Evolutionary conservation across 2,888 invertebrate genomes (phyloP).

Genomic region (Aricia artaxerxes): DNA sequence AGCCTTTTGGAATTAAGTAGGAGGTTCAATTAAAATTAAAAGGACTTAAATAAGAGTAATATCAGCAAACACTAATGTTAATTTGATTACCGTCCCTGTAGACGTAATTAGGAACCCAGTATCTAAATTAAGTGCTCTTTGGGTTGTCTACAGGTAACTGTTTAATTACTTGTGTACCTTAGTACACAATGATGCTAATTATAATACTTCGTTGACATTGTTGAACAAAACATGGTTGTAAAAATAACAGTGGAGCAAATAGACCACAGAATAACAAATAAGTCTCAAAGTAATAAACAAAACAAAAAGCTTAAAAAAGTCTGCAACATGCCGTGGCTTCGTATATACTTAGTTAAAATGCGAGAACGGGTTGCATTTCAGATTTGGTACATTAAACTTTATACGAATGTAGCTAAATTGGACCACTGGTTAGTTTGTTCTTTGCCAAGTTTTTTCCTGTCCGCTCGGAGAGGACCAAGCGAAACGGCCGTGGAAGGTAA

Average conservation of each 20-base stretch:
- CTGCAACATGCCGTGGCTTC: conserved; percentile 39
- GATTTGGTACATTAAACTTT: conserved; percentile 78
- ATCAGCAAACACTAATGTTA: background rate
- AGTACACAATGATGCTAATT: background rate
- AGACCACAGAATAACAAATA: conserved; percentile 35
- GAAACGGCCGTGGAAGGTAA: conserved; percentile 71
- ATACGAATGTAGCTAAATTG: conserved; percentile 75
- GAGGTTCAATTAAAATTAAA: background rate
- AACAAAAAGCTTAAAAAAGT: conserved; percentile 41
- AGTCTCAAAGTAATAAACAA: conserved; percentile 40
- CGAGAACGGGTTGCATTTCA: conserved; percentile 65
- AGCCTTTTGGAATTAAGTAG: background rate
- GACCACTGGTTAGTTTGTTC: conserved; percentile 77
- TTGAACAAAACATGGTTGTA: background rate
- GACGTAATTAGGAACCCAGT: background rate
- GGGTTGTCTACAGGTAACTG: background rate
- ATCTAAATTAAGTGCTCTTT: background rate
- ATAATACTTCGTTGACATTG: background rate
- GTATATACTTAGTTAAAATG: conserved; percentile 59
- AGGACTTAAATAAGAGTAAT: background rate
- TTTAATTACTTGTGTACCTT: background rate
- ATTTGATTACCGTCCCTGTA: background rate
- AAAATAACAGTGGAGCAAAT: background rate
- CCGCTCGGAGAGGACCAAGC: conserved; percentile 65
- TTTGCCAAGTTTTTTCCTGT: conserved; percentile 77